phyloP scores from a whole-genome alignment of 2,113 vertebrate genomes.

The Ibidorhyncha struthersii region DNA sequence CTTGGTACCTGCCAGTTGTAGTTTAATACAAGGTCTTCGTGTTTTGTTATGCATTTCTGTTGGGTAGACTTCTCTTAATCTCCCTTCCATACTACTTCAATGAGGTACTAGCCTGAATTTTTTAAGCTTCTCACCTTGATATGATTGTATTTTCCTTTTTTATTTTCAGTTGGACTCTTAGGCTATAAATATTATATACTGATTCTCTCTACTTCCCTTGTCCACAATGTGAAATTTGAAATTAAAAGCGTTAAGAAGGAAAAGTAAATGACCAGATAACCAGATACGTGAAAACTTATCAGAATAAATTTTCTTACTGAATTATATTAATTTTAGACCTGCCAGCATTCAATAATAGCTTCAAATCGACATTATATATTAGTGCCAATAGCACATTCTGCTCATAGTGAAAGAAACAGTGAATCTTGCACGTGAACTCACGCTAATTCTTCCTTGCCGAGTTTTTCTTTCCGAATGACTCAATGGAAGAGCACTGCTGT shows the following conservation, averaged over 20 bases:
- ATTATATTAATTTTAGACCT: not conserved
- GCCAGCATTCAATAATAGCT: not conserved
- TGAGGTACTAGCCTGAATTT: not conserved
- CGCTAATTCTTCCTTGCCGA: not conserved
- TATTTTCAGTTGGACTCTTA: not conserved
- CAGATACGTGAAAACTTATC: not conserved
- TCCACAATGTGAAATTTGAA: not conserved
- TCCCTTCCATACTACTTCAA: not conserved
- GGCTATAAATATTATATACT: not conserved
- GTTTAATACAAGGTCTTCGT: not conserved
- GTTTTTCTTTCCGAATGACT: not conserved
- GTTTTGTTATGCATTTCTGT: not conserved
- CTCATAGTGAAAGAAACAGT: not conserved
- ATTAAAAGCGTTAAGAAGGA: not conserved
- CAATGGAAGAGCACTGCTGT: not conserved
- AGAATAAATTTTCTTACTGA: not conserved
- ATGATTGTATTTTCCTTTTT: not conserved
- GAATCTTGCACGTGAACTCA: rapidly evolving
- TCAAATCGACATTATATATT: not conserved
- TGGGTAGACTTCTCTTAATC: not conserved
- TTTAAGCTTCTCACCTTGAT: not conserved
- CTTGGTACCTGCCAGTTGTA: not conserved
- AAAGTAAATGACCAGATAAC: not conserved
- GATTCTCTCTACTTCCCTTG: not conserved
- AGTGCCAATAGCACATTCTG: not conserved